phyloP scores from a whole-genome alignment of 2,797 vertebrate genomes.

The Oreochromis mossambicus region DNA sequence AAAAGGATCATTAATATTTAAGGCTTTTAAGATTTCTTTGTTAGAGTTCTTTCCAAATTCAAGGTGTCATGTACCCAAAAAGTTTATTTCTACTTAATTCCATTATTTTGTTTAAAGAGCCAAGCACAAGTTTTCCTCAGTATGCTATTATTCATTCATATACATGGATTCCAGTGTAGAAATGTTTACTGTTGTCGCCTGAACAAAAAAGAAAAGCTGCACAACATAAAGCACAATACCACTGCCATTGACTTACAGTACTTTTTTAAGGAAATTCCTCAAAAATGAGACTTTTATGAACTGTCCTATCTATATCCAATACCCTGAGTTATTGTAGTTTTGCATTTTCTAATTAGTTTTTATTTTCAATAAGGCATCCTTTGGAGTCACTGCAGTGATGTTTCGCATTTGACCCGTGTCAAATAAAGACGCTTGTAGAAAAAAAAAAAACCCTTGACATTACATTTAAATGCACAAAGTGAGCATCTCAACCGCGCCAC shows the following conservation, averaged over 20 bases:
- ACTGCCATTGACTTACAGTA: background rate
- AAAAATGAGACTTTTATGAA: background rate
- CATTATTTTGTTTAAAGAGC: background rate
- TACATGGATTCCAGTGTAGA: background rate
- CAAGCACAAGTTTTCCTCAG: rapidly evolving
- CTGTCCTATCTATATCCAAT: background rate
- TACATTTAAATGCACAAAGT: background rate
- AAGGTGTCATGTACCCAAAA: background rate
- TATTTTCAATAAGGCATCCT: background rate
- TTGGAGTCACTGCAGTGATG: background rate
- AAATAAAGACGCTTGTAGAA: background rate
- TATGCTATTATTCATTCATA: background rate
- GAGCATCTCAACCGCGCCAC: background rate
- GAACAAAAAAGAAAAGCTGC: background rate
- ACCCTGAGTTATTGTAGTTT: background rate
- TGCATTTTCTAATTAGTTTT: background rate
- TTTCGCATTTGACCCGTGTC: background rate
- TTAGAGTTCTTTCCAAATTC: background rate
- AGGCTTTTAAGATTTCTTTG: background rate
- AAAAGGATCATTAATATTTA: constrained; percentile 5
- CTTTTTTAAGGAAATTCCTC: background rate
- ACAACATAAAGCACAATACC: background rate
- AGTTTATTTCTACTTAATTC: background rate
- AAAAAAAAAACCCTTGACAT: rapidly evolving
- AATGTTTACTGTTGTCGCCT: background rate